These are phyloP conservation scores for Ceratina japonica DNA, from an alignment of 1,140 invertebrate genomes.

Conservation along the genomic window DNA sequence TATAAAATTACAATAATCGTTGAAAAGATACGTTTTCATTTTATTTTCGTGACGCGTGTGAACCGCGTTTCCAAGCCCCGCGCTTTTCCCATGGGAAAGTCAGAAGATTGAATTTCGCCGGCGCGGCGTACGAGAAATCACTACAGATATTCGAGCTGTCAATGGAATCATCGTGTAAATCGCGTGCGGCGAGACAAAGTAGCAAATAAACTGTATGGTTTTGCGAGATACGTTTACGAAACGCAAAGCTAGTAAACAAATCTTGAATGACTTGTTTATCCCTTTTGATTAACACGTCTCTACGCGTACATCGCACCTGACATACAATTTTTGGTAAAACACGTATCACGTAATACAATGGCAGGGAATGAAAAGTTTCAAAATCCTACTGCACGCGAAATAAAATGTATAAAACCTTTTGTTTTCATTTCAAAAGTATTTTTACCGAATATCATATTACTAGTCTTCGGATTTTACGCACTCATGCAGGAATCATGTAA, in stretches of 20 bases:
- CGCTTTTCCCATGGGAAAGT: constrained; percentile 29
- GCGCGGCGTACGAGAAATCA: neutral
- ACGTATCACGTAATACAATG: no score
- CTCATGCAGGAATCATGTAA: no score
- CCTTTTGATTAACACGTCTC: no score
- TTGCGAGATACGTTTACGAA: neutral
- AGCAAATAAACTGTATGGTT: constrained; percentile 2
- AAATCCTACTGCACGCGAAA: no score
- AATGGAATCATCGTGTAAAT: constrained; percentile 37
- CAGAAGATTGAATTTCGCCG: constrained; percentile 27
- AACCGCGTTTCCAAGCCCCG: constrained; percentile 13
- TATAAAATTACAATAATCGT: neutral
- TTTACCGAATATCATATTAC: no score
- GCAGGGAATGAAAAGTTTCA: no score
- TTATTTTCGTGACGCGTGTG: neutral
- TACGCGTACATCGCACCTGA: no score
- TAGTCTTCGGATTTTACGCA: no score
- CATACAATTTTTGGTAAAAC: no score
- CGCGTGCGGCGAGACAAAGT: neutral
- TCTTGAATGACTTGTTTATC: no score
- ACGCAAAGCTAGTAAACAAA: neutral
- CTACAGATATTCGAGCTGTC: constrained; percentile 15
- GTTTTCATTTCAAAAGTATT: no score
- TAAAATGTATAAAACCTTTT: no score
- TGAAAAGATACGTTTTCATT: neutral